phyloP scores from a whole-genome alignment of 2,888 invertebrate species.

The Microctonus hyperodae region DNA sequence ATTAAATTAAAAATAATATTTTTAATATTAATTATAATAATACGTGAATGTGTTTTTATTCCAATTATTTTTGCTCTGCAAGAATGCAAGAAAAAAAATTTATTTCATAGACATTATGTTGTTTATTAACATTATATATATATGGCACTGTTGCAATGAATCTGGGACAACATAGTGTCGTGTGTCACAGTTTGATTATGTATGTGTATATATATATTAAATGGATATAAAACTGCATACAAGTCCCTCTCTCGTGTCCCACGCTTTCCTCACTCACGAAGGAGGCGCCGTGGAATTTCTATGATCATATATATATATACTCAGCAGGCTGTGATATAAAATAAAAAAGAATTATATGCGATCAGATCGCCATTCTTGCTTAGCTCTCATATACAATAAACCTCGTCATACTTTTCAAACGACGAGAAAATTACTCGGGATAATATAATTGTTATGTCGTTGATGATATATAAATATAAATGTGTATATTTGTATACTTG shows the following conservation, averaged over 20 bases:
- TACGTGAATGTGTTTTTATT: neutral
- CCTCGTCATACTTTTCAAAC: slow-evolving; percentile 1
- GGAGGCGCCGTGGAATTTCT: slow-evolving; percentile 23
- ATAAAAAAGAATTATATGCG: neutral
- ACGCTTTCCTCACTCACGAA: slow-evolving; percentile 29
- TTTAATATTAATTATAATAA: neutral
- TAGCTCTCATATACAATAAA: slow-evolving; percentile 3
- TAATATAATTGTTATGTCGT: slow-evolving; percentile 12
- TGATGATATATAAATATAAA: too few relatives aligned
- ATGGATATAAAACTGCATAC: slow-evolving; percentile 23
- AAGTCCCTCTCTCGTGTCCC: slow-evolving; percentile 14
- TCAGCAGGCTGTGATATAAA: neutral
- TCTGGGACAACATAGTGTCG: neutral
- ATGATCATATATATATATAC: slow-evolving; percentile 5
- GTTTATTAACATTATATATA: neutral
- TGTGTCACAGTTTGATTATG: neutral
- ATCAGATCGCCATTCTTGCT: neutral
- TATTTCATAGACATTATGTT: neutral
- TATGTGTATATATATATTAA: neutral
- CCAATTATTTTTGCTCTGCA: neutral
- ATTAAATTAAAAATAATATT: too few relatives aligned
- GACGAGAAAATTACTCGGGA: neutral
- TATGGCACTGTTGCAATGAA: neutral
- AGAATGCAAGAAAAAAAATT: neutral
- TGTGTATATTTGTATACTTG: too few relatives aligned